Evolutionary conservation across 2,113 vertebrate genomes (phyloP).

Genomic region (Raja brachyura): DNA sequence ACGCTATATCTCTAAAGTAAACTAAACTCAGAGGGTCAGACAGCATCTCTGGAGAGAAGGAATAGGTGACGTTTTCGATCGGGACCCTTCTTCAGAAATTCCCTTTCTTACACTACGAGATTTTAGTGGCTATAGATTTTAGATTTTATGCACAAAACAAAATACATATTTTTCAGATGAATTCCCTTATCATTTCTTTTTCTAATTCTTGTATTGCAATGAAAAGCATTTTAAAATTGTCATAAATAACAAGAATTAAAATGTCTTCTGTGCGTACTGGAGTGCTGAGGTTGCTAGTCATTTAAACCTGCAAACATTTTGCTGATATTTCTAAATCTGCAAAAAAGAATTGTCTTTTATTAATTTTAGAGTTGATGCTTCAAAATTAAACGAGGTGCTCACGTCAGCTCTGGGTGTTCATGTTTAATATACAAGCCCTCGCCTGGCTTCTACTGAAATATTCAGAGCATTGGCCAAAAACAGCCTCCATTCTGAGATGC

Average conservation of each 20-base stretch:
- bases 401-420: background rate
- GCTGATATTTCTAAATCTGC: background rate
- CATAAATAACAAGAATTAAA: background rate
- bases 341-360: background rate
- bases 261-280: background rate
- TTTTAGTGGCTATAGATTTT: background rate
- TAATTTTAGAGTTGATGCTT: background rate
- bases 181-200: background rate
- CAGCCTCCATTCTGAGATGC: background rate
- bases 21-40: no score
- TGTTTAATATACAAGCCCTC: background rate
- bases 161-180: background rate
- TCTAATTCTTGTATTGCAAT: background rate
- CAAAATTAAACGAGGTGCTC: background rate
- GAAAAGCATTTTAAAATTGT: background rate
- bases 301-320: background rate
- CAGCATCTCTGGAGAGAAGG: no score
- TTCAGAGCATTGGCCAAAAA: background rate
- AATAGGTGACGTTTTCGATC: no score
- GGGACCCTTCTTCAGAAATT: background rate
- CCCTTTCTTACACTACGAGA: background rate
- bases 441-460: background rate
- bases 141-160: background rate
- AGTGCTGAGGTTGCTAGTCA: background rate
- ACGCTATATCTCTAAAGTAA: no score